Base-by-base conservation (phyloP, 2,797 vertebrate genomes). In the Girardinus metallicus region DNA sequence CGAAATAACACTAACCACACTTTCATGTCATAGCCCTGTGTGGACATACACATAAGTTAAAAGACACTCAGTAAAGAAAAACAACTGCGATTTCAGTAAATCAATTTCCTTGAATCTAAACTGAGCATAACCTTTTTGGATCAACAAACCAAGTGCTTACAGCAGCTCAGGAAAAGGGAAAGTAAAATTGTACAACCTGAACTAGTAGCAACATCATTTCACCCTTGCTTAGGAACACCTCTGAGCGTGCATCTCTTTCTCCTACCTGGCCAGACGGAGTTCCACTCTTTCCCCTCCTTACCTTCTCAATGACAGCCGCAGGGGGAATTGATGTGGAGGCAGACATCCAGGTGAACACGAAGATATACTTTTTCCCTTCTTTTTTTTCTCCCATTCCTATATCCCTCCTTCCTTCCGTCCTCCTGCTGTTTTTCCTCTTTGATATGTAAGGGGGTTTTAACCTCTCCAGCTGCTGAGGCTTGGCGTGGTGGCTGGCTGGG, bases 361-460 rank as follows among this genome's bases (percentile, higher is more conserved):
- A 96, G 94, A 96, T 96, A 95, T 93, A 95, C 94, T 94, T 92
- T 53, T 93, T 94, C 90, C 87, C 78, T 89, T 86, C 91, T 93
- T 93, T 93, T 88, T 85, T 51, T 81, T 86, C 87, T 82, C 89
- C 86, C 71, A 87, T 92, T 89, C 88, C 91, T 89, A 89, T 43
- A 85, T 80, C 84, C 86, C 83, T 88, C 90, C 91, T 89, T 91
- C 88, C 82, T 83, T 89, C 84, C 85, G 83, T 88, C 87, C 91
- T 90, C 91, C 90, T 92, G 91, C 92, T 94, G 92, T 91, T 93
- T 88, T 93, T 88, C 88, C 86, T 91, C 94, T 95, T 95, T 96
- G 95, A 96, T 96, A 96, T 91, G 93, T 94, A 94, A 95, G 95
- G 94, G 94, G 95, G 94, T 92, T 95, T 95, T 95, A 96, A 96